phyloP scores from a whole-genome alignment of 1,140 invertebrate genomes.

The Drosophila albomicans region DNA sequence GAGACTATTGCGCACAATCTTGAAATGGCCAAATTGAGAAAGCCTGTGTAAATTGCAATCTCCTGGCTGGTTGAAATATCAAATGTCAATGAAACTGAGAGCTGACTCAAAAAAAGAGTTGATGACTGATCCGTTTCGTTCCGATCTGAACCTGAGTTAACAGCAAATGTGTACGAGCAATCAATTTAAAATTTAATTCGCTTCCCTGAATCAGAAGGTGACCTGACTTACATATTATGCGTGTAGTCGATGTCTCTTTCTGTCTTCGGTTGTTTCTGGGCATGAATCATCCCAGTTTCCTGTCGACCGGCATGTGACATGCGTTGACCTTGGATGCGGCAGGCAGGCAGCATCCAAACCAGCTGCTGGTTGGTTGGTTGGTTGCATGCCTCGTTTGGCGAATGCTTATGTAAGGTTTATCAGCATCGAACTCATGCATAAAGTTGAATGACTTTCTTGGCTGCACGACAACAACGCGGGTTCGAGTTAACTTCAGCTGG shows the following conservation, averaged over 20 bases:
- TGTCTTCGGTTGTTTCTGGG: conserved; percentile 6
- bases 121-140: conserved; percentile 13
- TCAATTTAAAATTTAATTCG: conserved; percentile 45
- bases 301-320: conserved; percentile 54
- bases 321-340: conserved; percentile 60
- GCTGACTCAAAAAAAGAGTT: conserved; percentile 28
- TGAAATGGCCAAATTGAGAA: conserved; percentile 70
- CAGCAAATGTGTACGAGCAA: conserved; percentile 7
- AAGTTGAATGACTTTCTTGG: conserved; percentile 67
- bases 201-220: conserved; percentile 27
- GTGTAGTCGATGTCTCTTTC: neutral
- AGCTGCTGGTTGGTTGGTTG: conserved; percentile 26
- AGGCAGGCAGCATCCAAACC: conserved; percentile 1
- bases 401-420: conserved; percentile 65
- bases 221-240: conserved; percentile 35
- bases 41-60: conserved; percentile 65
- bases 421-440: conserved; percentile 16
- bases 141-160: neutral
- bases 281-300: conserved; percentile 45
- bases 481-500: neutral
- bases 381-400: conserved; percentile 42
- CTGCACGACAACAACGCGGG: neutral
- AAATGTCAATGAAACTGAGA: conserved; percentile 51
- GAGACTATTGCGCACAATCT: conserved; percentile 1
- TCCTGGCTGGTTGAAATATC: conserved; percentile 47